Base-by-base conservation (phyloP, 53 echinoderm and acorn worm species). In the Crossaster papposus region DNA sequence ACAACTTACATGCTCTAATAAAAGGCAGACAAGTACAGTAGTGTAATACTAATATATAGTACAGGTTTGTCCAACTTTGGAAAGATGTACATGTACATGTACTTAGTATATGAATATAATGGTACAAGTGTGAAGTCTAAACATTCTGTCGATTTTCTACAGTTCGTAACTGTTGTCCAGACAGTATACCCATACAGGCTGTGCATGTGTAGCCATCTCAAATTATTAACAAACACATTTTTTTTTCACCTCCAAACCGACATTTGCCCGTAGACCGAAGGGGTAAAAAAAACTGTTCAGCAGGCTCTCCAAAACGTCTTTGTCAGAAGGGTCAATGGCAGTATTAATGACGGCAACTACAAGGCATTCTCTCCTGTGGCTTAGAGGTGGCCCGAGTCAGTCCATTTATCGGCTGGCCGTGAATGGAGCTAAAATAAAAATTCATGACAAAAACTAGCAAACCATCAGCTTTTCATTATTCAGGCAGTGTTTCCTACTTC, bases 401-500 rank as follows among this genome's bases (percentile, higher is more conserved):
- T 84, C 70, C 84, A 72, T 84, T 84, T 71, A 52, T n/a, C 31
- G n/a, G n/a, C n/a, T n/a, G n/a, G 72, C 18, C 14, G 35, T 33
- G 36, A 71, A 72, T 24, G 51, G 51, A 51, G 77, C 87, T 54
- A 77, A 87, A 62, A 76, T 76, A 62, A 76, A 87, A 77, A 44
- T 74, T 77, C 58, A 0, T 30, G 30, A 87, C 87, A 87, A 84
- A 44, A n/a, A n/a, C n/a, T 28, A 31, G 84, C 51, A 51, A 74
- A 35, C 76, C 63, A 87, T 87, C 87, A 87, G 77, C 76, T 20
- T 54, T 87, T 53, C 55, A 76, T 87, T 76, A 54, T 30, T 29
- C 68, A 0, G 58, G 53, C 77, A 23, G 22, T 54, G 17, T 55
- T 79, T 30, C 26, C 80, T 6, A 20, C 30, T 55, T 13, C 34